Percentiles rank a stretch among this genome's conserved stretches.
Evolutionary conservation across 2,888 invertebrate genomes (phyloP).

Genomic region (Nudaria mundana): DNA sequence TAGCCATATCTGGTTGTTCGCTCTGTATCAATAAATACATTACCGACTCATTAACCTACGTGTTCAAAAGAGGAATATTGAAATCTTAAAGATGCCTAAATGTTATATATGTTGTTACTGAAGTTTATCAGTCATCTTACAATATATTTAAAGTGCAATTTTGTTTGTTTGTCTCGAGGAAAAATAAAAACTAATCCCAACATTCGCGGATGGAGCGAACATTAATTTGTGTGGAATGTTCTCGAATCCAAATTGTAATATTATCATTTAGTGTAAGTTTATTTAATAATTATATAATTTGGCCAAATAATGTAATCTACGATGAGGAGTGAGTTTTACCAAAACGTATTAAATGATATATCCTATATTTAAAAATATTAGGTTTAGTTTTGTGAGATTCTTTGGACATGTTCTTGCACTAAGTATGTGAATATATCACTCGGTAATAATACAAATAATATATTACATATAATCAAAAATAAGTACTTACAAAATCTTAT

Average conservation of each 20-base stretch:
- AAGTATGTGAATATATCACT: background rate
- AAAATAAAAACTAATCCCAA: too few relatives aligned
- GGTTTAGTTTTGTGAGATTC: constrained; percentile 17
- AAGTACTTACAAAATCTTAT: background rate
- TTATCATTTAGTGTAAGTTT: constrained; percentile 28
- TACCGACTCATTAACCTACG: too few relatives aligned
- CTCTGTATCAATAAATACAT: too few relatives aligned
- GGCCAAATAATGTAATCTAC: constrained; percentile 54
- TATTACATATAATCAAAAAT: too few relatives aligned
- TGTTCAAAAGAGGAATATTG: too few relatives aligned
- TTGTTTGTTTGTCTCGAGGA: too few relatives aligned
- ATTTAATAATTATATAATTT: constrained; percentile 46
- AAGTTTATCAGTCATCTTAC: too few relatives aligned
- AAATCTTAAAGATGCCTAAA: too few relatives aligned
- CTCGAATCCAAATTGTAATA: constrained; percentile 1
- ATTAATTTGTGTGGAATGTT: constrained; percentile 5
- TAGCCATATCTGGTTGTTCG: too few relatives aligned
- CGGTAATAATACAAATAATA: background rate
- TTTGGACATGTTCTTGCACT: constrained; percentile 7
- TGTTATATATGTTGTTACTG: too few relatives aligned
- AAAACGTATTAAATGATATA: constrained; percentile 54
- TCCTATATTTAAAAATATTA: constrained; percentile 32
- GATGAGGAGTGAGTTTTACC: constrained; percentile 42
- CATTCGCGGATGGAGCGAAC: too few relatives aligned
- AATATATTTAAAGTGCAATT: too few relatives aligned